Evolutionary conservation across 2,888 invertebrate genomes (phyloP).

Genomic region (Laspeyria flexula): DNA sequence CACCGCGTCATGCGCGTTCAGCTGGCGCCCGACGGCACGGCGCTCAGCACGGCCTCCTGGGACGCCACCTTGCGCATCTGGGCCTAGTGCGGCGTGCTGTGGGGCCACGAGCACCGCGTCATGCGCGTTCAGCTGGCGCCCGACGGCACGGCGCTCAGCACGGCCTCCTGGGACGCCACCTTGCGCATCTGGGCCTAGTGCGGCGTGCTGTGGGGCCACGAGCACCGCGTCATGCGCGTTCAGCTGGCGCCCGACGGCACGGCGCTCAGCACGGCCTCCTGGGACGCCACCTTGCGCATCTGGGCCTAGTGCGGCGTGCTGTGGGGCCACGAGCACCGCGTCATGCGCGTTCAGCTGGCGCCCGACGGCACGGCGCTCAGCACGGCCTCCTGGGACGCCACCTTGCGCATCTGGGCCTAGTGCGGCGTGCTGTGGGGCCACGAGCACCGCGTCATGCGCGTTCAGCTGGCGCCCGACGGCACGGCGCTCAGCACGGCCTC

Average conservation of each 20-base stretch:
- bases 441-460: constrained; percentile 96
- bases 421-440: no score
- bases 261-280: constrained; percentile 99
- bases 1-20: constrained; percentile 97
- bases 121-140: constrained; percentile 97
- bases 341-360: constrained; percentile 95
- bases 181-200: constrained; percentile 67
- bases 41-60: constrained; percentile 99
- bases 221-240: constrained; percentile 96
- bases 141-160: constrained; percentile 98
- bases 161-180: constrained; percentile 95
- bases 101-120: constrained; percentile 98
- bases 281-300: constrained; percentile 99
- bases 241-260: constrained; percentile 98
- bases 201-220: no score
- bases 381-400: constrained; percentile 96
- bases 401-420: constrained; percentile 67
- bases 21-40: constrained; percentile 98
- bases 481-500: constrained; percentile 99
- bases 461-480: constrained; percentile 98
- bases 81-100: constrained; percentile 94
- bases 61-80: constrained; percentile 99
- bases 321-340: constrained; percentile 98
- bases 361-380: constrained; percentile 99
- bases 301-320: constrained; percentile 94